Conservation (phyloP, 1,140 invertebrate genomes). For the honey bee (Apis mellifera) region DNA sequence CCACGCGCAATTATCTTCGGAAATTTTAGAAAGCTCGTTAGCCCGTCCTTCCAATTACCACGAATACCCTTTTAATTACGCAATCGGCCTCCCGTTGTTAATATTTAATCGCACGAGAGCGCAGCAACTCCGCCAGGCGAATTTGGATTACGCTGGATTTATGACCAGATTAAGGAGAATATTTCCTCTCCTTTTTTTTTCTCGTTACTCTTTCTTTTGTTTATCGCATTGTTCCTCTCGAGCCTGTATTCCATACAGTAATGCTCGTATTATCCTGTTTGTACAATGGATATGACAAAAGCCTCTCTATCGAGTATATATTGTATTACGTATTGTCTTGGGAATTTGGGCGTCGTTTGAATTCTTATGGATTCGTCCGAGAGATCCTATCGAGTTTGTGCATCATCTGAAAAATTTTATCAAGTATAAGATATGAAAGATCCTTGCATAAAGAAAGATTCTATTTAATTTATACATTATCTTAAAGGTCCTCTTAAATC, state of each 20-base stretch:
- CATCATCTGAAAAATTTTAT: no score
- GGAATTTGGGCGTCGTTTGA: no score
- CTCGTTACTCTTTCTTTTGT: background rate
- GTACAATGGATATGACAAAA: no score
- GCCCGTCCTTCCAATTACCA: conserved; percentile 40
- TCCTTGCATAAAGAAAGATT: no score
- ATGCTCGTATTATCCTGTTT: no score
- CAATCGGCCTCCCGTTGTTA: conserved; percentile 44
- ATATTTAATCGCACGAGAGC: conserved; percentile 22
- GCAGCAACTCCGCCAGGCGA: background rate
- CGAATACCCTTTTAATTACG: conserved; percentile 56
- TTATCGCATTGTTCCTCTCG: background rate
- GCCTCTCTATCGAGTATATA: no score
- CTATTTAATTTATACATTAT: no score
- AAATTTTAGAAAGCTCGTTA: conserved; percentile 43
- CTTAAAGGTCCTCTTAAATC: no score
- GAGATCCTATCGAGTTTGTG: no score
- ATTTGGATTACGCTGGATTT: conserved; percentile 8
- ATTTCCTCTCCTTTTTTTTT: background rate
- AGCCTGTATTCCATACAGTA: background rate
- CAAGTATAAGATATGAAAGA: no score
- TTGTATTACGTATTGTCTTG: no score
- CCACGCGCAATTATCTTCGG: conserved; percentile 47
- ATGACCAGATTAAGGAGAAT: conserved; percentile 17
- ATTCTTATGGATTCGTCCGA: no score